phyloP scores from a whole-genome alignment of 2,888 invertebrate genomes.

The Monopis laevigella region DNA sequence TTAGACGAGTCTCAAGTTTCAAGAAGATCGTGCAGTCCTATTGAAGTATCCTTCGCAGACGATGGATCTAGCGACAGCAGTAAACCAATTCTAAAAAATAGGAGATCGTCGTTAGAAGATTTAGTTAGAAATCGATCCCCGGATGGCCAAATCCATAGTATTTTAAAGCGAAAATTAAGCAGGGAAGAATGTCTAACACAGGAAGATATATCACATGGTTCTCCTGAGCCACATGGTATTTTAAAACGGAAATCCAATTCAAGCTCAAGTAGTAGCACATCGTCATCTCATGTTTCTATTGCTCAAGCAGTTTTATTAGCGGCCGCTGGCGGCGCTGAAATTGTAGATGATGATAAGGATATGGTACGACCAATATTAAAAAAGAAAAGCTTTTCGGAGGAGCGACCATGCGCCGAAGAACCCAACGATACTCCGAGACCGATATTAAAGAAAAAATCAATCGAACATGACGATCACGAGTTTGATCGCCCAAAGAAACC shows the following conservation, averaged over 20 bases:
- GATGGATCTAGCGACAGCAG: slow-evolving; percentile 66
- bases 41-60: slow-evolving; percentile 71
- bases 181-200: slow-evolving; percentile 71
- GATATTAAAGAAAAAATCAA: slow-evolving; percentile 88
- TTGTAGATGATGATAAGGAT: slow-evolving; percentile 67
- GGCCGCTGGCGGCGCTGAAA: slow-evolving; percentile 69
- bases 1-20: slow-evolving; percentile 81
- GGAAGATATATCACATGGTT: slow-evolving; percentile 69
- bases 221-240: slow-evolving; percentile 80
- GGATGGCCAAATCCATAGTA: slow-evolving; percentile 72
- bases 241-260: slow-evolving; percentile 82
- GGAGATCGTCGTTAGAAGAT: slow-evolving; percentile 77
- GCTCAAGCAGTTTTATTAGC: slow-evolving; percentile 73
- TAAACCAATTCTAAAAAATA: slow-evolving; percentile 73
- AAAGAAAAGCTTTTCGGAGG: slow-evolving; percentile 81
- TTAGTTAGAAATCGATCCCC: slow-evolving; percentile 71
- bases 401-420: slow-evolving; percentile 63
- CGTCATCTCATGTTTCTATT: slow-evolving; percentile 73
- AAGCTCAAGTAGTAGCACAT: slow-evolving; percentile 71
- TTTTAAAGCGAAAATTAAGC: slow-evolving; percentile 75
- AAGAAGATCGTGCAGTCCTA: slow-evolving; percentile 74
- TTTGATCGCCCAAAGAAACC: slow-evolving; percentile 79
- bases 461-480: slow-evolving; percentile 77
- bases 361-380: slow-evolving; percentile 81
- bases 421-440: slow-evolving; percentile 71